Conservation (phyloP, 2,113 vertebrate species). For the Paramisgurnus dabryanus region DNA sequence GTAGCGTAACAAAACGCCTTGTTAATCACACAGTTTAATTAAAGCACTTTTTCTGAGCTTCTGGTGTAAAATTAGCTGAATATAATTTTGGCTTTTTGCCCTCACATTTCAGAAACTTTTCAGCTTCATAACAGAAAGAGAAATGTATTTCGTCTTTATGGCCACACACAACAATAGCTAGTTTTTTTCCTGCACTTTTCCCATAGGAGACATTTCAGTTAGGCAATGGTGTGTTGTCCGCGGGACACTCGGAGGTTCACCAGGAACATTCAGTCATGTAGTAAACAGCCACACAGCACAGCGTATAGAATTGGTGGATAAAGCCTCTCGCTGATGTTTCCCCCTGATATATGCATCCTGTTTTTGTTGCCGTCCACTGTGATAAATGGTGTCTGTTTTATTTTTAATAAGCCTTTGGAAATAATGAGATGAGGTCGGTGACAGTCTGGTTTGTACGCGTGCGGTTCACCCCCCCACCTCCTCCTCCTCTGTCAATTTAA, state of each 20-base stretch:
- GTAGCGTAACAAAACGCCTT: too few species aligned
- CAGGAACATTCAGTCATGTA: neutral
- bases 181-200: neutral
- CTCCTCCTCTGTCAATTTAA: conserved; percentile 20
- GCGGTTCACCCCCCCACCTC: neutral
- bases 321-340: conserved; percentile 9
- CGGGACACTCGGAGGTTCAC: neutral
- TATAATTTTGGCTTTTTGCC: neutral
- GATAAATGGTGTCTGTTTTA: conserved; percentile 35
- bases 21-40: too few species aligned
- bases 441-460: neutral
- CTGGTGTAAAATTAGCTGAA: neutral
- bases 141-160: neutral
- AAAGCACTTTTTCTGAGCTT: too few species aligned
- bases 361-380: neutral
- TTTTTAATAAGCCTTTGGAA: conserved; percentile 36
- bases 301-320: neutral
- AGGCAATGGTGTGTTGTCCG: neutral
- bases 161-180: neutral
- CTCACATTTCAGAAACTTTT: neutral
- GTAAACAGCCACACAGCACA: neutral
- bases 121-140: neutral
- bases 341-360: conserved; percentile 6
- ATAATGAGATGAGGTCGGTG: conserved; percentile 29
- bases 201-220: neutral